Conservation (phyloP, 2,113 vertebrate genomes). For the Kryptolebias marmoratus region DNA sequence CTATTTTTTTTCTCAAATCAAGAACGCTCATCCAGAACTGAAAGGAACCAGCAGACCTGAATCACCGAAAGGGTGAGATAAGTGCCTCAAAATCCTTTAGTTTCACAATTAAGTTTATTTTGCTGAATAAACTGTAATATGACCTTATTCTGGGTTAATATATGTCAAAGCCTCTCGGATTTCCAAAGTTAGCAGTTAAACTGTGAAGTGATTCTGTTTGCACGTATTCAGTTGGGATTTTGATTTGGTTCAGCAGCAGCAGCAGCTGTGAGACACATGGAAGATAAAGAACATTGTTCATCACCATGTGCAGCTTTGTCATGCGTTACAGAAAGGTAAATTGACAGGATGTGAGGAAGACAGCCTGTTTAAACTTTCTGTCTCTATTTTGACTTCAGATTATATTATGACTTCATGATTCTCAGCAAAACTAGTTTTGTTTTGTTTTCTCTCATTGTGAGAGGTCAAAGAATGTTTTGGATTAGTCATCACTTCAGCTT, state of each 20-base stretch:
- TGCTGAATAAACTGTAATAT: no score
- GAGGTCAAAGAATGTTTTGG: no score
- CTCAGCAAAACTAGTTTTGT: background rate
- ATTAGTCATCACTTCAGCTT: no score
- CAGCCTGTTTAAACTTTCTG: conserved; percentile 5
- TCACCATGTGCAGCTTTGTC: conserved; percentile 5
- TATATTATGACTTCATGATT: conserved; percentile 34
- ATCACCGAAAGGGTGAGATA: no score
- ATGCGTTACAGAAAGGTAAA: background rate
- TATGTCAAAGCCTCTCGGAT: no score
- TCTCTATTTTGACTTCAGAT: conserved; percentile 44
- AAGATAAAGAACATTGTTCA: background rate
- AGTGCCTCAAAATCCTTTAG: no score
- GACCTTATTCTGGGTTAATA: no score
- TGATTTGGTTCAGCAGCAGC: background rate
- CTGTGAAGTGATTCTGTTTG: background rate
- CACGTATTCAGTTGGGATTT: background rate
- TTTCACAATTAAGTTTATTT: no score
- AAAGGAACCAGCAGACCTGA: no score
- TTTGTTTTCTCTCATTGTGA: conserved; percentile 5
- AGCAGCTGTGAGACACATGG: background rate
- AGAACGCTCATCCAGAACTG: no score
- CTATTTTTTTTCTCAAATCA: no score
- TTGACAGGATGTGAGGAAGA: conserved; percentile 12
- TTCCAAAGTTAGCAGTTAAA: background rate